A percentile compares a stretch with the other conserved stretches of the same genome.
Evolutionary conservation across 64 coral and sea anemone genomes (phyloP).

Genomic region (Platygyra sinensis): DNA sequence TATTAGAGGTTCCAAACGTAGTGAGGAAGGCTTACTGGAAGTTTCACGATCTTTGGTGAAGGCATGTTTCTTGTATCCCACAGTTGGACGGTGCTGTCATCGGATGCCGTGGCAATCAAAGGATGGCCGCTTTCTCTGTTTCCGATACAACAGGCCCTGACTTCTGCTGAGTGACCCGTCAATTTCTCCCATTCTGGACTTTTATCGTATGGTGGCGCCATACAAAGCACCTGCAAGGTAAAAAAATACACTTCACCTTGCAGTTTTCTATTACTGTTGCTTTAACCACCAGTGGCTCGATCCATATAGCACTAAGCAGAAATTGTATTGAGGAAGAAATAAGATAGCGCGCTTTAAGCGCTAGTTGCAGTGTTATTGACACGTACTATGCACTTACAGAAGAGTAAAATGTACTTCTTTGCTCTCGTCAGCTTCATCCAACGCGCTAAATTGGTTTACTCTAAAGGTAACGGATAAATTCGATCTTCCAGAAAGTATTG

Average conservation of each 20-base stretch:
- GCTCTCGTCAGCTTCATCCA: no score
- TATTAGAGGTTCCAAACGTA: no score
- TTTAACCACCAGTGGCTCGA: no score
- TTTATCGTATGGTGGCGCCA: constrained; percentile 37
- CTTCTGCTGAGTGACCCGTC: not conserved
- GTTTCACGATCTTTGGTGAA: constrained; percentile 11
- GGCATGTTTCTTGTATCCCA: constrained; percentile 51
- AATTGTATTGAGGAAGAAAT: no score
- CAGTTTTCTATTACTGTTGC: not conserved
- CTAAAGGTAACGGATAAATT: no score
- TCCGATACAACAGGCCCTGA: constrained; percentile 11
- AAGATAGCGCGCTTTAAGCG: no score
- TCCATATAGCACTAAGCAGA: no score
- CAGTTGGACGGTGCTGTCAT: constrained; percentile 29
- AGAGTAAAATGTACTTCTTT: no score
- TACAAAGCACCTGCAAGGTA: constrained; percentile 10
- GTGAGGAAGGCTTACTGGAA: not conserved
- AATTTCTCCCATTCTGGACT: constrained; percentile 28
- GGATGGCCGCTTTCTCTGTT: constrained; percentile 44
- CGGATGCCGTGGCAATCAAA: constrained; percentile 32
- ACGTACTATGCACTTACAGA: no score
- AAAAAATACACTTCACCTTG: not conserved
- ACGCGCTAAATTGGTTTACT: no score
- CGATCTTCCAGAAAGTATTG: no score
- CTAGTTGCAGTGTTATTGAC: no score